Percentiles rank a stretch among this genome's conserved stretches.
phyloP scores from a whole-genome alignment of 2,888 invertebrate genomes.

The Rotaria macrura region DNA sequence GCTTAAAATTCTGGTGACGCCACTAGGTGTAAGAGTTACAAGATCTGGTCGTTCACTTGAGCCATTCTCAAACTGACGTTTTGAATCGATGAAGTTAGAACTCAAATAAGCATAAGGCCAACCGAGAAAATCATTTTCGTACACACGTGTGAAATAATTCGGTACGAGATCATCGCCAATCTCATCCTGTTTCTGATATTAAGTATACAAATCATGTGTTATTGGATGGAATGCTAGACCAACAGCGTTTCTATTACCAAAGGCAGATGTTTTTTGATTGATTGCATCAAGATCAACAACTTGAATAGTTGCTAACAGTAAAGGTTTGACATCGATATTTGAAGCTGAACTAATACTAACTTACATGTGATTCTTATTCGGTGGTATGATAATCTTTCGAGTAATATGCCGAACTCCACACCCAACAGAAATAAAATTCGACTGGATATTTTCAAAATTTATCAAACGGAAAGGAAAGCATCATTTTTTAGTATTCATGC shows the following conservation, averaged over 20 bases:
- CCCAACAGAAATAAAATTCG: no score
- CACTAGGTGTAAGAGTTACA: no score
- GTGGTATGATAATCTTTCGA: neutral
- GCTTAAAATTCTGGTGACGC: no score
- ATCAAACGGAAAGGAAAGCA: no score
- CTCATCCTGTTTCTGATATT: neutral
- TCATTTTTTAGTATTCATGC: no score
- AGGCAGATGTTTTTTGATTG: neutral
- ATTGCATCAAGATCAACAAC: neutral
- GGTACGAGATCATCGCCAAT: constrained; percentile 1
- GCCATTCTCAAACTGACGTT: no score
- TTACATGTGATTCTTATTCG: neutral
- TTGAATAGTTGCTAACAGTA: neutral
- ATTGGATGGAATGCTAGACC: neutral
- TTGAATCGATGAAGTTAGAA: no score
- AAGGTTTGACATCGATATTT: neutral
- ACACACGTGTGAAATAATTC: neutral
- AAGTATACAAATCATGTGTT: neutral
- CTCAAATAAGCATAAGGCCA: no score
- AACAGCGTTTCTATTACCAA: neutral
- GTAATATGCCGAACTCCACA: neutral
- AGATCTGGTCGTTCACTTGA: no score
- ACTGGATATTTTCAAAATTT: no score
- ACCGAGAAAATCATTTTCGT: neutral
- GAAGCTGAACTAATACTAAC: neutral